Evolutionary conservation across 2,797 vertebrate species (phyloP), one percentile per base, ranked within the genome.

Genomic region (Sandelia bainsii): DNA sequence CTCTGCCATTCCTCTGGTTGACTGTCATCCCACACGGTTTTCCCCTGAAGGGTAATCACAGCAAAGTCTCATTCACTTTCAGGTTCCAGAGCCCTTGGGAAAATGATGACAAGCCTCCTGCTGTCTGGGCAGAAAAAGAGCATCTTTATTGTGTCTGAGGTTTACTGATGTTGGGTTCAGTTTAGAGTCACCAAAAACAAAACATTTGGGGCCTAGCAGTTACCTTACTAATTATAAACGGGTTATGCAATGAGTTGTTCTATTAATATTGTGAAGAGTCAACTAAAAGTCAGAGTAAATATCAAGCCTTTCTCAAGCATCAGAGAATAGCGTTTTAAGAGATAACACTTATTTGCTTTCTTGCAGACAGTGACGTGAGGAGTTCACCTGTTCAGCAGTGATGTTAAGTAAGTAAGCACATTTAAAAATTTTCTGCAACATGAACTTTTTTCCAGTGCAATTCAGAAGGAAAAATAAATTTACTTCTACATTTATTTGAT

Each of bases 71-170:
- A 62, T 78, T 81, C 81, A 87, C 87, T 80, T 91, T 81, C 79
- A 72, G 75, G 62, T 87, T 84, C 62, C 81, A 81, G 77, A 34
- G 65, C 69, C 69, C 69, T 69, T 77, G 77, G 83, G 77, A 87
- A 84, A 87, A 83, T 76, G 63, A 83, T 79, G 72, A 76, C 69
- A 73, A 83, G 53, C 65, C 76, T 78, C 88, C 77, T 71, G 60
- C 70, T 79, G 81, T 90, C 85, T 86, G 83, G 72, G 73, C 60
- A 68, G 76, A 66, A 84, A 89, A 87, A 81, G 79, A 85, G 42
- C 76, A 81, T 90, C 86, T 88, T 91, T 85, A 80, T 75, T 64
- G 45, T 80, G 88, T 89, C 86, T 92, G 91, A 90, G 87, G 89
- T 90, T 86, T 90, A 20, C 50, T 72, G 27, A 75, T 79, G 62